Evolutionary conservation across 2,888 invertebrate species (phyloP).

Genomic region (Acanthosoma haemorrhoidale): DNA sequence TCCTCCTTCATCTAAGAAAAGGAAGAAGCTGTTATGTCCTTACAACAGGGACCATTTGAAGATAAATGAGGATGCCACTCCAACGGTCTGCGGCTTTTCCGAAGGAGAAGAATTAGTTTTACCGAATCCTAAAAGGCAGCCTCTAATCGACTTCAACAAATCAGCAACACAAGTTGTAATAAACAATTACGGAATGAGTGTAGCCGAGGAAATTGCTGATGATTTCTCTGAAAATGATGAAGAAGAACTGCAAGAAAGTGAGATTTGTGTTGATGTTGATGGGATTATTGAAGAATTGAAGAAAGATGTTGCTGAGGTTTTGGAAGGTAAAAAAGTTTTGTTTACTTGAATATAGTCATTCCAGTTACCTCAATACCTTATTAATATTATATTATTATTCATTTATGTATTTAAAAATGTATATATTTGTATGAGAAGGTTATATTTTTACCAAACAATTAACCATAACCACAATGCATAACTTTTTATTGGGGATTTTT

Average conservation of each 20-base stretch:
- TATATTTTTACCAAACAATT: too few relatives aligned
- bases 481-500: too few relatives aligned
- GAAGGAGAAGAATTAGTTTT: not conserved
- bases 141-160: not conserved
- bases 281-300: slow-evolving; percentile 7
- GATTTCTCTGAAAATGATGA: slow-evolving; percentile 15
- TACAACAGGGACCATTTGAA: not conserved
- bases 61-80: not conserved
- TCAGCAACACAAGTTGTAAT: not conserved
- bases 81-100: not conserved
- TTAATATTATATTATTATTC: too few relatives aligned
- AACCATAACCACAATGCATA: too few relatives aligned
- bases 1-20: not conserved
- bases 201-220: slow-evolving; percentile 1
- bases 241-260: not conserved
- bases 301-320: slow-evolving; percentile 12
- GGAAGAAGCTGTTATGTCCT: not conserved
- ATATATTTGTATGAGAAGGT: too few relatives aligned
- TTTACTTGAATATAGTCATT: too few relatives aligned
- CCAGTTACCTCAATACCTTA: too few relatives aligned
- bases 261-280: not conserved
- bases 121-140: not conserved
- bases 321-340: not conserved
- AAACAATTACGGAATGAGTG: not conserved
- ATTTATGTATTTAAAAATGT: too few relatives aligned